Evolutionary conservation across 2,888 invertebrate genomes (phyloP).

Genomic region (Flexamia atlantica): DNA sequence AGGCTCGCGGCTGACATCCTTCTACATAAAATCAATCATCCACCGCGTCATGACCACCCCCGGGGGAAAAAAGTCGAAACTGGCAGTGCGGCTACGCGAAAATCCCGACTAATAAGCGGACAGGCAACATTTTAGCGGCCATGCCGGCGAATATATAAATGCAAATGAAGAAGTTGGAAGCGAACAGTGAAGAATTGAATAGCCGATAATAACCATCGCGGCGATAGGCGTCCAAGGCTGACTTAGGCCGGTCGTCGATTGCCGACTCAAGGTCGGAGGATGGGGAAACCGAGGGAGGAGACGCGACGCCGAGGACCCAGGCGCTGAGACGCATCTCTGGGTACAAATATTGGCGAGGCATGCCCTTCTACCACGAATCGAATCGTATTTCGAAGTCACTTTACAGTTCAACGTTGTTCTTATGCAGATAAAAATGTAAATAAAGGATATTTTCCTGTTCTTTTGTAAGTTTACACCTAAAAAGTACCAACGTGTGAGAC

Average conservation of each 20-base stretch:
- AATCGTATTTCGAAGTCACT: too few relatives aligned
- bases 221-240: conserved; percentile 19
- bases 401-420: too few relatives aligned
- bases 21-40: conserved; percentile 1
- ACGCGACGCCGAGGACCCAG: not conserved
- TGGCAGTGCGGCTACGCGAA: conserved; percentile 1
- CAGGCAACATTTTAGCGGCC: conserved; percentile 37
- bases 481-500: too few relatives aligned
- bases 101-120: conserved; percentile 30
- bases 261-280: not conserved
- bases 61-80: not conserved
- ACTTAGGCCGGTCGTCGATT: conserved; percentile 39
- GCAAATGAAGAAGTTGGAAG: conserved; percentile 38
- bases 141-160: conserved; percentile 50
- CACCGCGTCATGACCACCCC: conserved; percentile 3
- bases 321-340: too few relatives aligned
- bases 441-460: too few relatives aligned
- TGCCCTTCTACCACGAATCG: too few relatives aligned
- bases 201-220: conserved; percentile 44
- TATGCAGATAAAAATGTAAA: too few relatives aligned
- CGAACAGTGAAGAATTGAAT: conserved; percentile 52
- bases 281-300: not conserved
- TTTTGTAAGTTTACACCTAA: too few relatives aligned
- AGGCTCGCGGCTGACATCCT: conserved; percentile 5
- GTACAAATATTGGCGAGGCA: too few relatives aligned